Base-by-base conservation (phyloP, 92 coral and sea anemone species). In the Hydrozoanthus gracilis region DNA sequence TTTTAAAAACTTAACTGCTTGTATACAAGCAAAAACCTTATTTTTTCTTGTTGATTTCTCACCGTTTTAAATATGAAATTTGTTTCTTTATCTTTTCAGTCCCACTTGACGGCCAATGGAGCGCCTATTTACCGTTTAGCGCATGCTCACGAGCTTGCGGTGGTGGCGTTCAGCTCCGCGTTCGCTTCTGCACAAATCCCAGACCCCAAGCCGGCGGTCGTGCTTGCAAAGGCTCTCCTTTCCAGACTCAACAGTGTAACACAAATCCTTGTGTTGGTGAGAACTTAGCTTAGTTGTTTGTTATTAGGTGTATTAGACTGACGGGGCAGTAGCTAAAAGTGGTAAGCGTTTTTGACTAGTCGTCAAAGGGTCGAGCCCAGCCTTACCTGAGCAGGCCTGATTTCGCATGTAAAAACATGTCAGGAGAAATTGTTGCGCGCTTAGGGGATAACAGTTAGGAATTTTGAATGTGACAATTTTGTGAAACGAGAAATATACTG, bases 141-240 rank as follows among this genome's bases (percentile, higher is more conserved):
- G 52, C 52, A 8, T 72, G 77, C 55, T 72, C 77, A 46, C 55
- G 77, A 15, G 14, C 47, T 44, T 72, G 77, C 11, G 77, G 77
- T 20, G 77, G 77, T 0, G 77, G 77, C 15, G 15, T 17, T 1
- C 14, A 45, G 55, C 27, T 72, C 8, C 77, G 77, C 8, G 55
- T 72, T 14, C 77, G 77, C 14, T 72, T 15, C 77, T 87, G 90
- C 64, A 70, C 48, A 27, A 67, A 78, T 8, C 90, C 90, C 50
- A 44, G 67, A 6, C 90, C 90, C 14, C 44, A 0, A 61, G 55
- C 49, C n/a, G 84, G 84, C 5, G 90, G 90, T 35, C 75, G 90
- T 3, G 39, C 69, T 44, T 87, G 90, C 71, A 66, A 14, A 4
- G 90, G 90, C 10, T 84, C 86, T 5, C 71, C 86, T 5, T 77